phyloP scores from a whole-genome alignment of 2,113 vertebrate genomes.

The Nycticryphes semicollaris region DNA sequence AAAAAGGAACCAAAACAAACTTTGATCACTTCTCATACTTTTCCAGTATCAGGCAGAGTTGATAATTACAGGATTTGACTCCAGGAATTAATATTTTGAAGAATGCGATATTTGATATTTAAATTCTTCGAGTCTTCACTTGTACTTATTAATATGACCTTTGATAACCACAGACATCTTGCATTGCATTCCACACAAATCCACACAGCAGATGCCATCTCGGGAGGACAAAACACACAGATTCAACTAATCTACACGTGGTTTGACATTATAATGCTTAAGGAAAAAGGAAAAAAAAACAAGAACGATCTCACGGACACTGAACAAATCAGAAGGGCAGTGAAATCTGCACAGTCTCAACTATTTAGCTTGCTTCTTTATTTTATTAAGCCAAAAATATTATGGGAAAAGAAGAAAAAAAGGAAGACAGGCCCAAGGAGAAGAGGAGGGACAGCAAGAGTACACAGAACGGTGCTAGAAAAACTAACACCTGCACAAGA shows the following conservation, averaged over 20 bases:
- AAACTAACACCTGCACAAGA: neutral
- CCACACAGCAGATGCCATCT: constrained; percentile 19
- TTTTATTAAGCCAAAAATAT: neutral
- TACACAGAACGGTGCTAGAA: neutral
- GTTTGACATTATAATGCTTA: neutral
- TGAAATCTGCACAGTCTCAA: neutral
- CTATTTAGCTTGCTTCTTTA: neutral
- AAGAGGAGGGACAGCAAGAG: neutral
- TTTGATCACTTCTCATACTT: neutral
- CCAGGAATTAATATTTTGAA: constrained; percentile 12
- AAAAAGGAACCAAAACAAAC: constrained; percentile 22
- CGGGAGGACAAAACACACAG: constrained; percentile 26
- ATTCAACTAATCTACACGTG: neutral
- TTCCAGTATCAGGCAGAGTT: constrained; percentile 42
- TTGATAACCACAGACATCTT: constrained; percentile 31
- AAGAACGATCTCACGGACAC: neutral
- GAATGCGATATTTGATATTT: neutral
- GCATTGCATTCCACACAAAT: constrained; percentile 29
- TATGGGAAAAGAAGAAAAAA: neutral
- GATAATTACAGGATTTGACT: constrained; percentile 50
- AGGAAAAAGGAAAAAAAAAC: neutral
- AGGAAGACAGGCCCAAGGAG: neutral
- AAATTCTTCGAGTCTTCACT: constrained; percentile 17
- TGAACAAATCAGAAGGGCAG: neutral
- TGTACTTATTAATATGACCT: neutral